Evolutionary conservation across 2,797 vertebrate genomes (phyloP).

Genomic region (Dermochelys coriacea): DNA sequence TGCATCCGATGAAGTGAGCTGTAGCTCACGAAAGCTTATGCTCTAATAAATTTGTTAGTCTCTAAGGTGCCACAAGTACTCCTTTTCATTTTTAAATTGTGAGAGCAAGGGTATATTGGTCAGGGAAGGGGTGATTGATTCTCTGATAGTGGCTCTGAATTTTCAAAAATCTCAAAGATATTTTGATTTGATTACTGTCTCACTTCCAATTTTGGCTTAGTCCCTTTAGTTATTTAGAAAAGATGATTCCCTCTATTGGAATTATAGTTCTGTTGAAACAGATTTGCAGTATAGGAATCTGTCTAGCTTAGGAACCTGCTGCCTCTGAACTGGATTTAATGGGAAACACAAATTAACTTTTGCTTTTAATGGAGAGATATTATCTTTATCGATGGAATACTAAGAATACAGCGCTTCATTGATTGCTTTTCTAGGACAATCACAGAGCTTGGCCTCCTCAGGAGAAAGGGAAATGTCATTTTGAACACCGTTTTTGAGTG

Average conservation of each 20-base stretch:
- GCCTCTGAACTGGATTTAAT: not conserved
- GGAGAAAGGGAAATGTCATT: not conserved
- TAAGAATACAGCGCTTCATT: not conserved
- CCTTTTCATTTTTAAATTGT: slow-evolving; percentile 46
- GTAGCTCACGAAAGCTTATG: too few species aligned
- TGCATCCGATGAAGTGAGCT: too few species aligned
- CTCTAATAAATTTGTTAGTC: too few species aligned
- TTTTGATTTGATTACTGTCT: not conserved
- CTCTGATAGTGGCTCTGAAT: slow-evolving; percentile 34
- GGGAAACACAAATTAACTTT: not conserved
- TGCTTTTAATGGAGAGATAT: not conserved
- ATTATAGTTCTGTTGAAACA: slow-evolving; percentile 22
- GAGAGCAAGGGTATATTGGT: not conserved
- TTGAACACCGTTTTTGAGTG: not conserved
- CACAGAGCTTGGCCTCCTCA: not conserved
- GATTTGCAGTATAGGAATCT: not conserved
- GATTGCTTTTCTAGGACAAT: not conserved
- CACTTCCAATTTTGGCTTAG: slow-evolving; percentile 23
- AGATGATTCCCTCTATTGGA: not conserved
- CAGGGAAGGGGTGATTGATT: not conserved
- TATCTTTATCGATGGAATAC: not conserved
- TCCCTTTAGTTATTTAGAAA: slow-evolving; percentile 19
- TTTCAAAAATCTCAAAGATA: slow-evolving; percentile 4
- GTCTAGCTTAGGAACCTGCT: not conserved
- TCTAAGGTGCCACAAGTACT: too few species aligned